A percentile compares a stretch with the other conserved stretches of the same genome.
These are phyloP conservation scores for Pipa parva DNA, from an alignment of 2,113 vertebrate genomes.

Conservation along the genomic window DNA sequence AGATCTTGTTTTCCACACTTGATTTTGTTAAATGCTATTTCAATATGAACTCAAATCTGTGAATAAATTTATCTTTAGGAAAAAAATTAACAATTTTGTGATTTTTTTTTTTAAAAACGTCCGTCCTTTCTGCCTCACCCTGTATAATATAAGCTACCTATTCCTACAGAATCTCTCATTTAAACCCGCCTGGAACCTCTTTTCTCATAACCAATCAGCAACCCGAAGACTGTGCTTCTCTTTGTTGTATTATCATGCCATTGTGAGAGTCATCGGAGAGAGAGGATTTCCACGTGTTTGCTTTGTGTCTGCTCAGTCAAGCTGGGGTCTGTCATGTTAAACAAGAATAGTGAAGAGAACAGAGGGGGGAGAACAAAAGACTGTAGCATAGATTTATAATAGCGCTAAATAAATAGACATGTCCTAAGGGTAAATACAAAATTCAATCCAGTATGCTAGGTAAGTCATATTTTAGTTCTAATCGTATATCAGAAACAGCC, in stretches of 20 bases:
- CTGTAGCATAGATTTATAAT: constrained; percentile 15
- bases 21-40: too few relatives aligned
- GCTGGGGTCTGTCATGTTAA: constrained; percentile 25
- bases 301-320: constrained; percentile 37
- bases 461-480: constrained; percentile 15
- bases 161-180: background rate
- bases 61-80: too few relatives aligned
- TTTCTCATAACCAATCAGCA: background rate
- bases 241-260: constrained; percentile 9
- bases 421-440: constrained; percentile 12
- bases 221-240: constrained; percentile 12
- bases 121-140: too few relatives aligned
- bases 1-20: too few relatives aligned
- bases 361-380: constrained; percentile 16
- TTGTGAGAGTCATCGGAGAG: constrained; percentile 4
- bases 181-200: constrained; percentile 8
- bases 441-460: constrained; percentile 4
- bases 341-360: constrained; percentile 25
- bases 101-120: too few relatives aligned
- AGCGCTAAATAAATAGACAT: constrained; percentile 7
- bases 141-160: too few relatives aligned
- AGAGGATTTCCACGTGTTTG: constrained; percentile 18
- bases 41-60: too few relatives aligned
- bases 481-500: background rate
- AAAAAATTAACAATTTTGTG: too few relatives aligned